These are phyloP conservation scores for Gulo gulo DNA, from an alignment of 2,113 vertebrate species.

Conservation along the genomic window DNA sequence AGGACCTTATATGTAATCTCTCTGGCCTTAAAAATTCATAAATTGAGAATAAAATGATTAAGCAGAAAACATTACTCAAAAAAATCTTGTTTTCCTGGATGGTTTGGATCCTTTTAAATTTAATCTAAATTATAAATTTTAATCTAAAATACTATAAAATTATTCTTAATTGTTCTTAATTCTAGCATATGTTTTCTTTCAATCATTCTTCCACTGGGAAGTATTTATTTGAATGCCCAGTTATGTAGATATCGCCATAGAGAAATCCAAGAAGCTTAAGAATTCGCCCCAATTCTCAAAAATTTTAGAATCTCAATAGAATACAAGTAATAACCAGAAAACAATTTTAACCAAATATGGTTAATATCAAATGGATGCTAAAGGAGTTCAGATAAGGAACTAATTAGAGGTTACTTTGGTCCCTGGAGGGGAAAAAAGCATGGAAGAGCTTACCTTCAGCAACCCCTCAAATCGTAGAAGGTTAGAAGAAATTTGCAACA, in stretches of 20 bases:
- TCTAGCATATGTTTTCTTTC: neutral
- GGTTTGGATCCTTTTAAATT: neutral
- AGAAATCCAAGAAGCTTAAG: slow-evolving; percentile 22
- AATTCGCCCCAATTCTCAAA: neutral
- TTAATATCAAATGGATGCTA: neutral
- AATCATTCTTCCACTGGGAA: neutral
- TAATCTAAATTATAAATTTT: neutral
- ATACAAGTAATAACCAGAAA: slow-evolving; percentile 9
- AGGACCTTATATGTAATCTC: slow-evolving; percentile 13
- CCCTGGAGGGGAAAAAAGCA: neutral
- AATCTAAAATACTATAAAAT: slow-evolving; percentile 6
- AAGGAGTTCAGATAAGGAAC: neutral
- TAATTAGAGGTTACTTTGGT: neutral
- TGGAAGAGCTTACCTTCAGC: neutral
- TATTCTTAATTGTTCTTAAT: neutral
- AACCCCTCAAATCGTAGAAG: neutral
- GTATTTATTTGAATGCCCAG: neutral
- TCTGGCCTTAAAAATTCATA: neutral
- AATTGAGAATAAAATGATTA: slow-evolving; percentile 18
- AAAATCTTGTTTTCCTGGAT: slow-evolving; percentile 7
- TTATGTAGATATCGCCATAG: neutral
- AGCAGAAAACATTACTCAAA: neutral
- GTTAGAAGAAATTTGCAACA: neutral
- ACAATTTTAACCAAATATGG: neutral
- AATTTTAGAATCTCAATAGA: slow-evolving; percentile 30